Percentiles rank a stretch among this genome's conserved stretches.
Conservation (phyloP, 2,888 invertebrate genomes). For the Formica aserva region DNA sequence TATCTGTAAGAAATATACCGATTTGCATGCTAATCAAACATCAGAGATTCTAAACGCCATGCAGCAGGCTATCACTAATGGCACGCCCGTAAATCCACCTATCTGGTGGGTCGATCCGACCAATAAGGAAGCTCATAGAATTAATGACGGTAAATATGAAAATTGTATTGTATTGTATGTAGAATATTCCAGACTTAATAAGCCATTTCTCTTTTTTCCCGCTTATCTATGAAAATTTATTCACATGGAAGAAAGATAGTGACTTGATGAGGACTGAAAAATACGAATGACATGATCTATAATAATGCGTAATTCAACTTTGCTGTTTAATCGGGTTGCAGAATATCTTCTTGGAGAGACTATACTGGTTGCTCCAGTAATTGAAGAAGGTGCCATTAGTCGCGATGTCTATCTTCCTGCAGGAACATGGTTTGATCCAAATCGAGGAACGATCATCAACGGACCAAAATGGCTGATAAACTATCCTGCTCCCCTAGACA, state of each 20-base stretch:
- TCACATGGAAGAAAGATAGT: not conserved
- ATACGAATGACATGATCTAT: not conserved
- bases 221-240: not conserved
- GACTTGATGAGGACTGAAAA: not conserved
- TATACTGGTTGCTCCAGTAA: slow-evolving; percentile 92
- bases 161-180: not conserved
- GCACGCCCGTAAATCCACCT: slow-evolving; percentile 92
- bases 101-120: slow-evolving; percentile 94
- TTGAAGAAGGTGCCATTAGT: slow-evolving; percentile 88
- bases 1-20: slow-evolving; percentile 89
- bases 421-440: slow-evolving; percentile 91
- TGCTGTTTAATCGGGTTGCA: slow-evolving; percentile 80
- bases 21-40: slow-evolving; percentile 88
- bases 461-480: slow-evolving; percentile 89
- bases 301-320: too few species aligned
- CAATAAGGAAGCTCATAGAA: slow-evolving; percentile 87
- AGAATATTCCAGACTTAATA: slow-evolving; percentile 2
- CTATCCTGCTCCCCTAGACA: slow-evolving; percentile 90
- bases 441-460: slow-evolving; percentile 71
- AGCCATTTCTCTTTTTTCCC: not conserved
- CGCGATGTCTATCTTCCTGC: slow-evolving; percentile 92
- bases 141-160: slow-evolving; percentile 84
- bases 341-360: slow-evolving; percentile 93
- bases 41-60: slow-evolving; percentile 89
- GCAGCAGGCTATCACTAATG: slow-evolving; percentile 87